A percentile compares a stretch with the other conserved stretches of the same genome.
phyloP scores from a whole-genome alignment of 2,888 invertebrate species.

The Auanema freiburgensis region DNA sequence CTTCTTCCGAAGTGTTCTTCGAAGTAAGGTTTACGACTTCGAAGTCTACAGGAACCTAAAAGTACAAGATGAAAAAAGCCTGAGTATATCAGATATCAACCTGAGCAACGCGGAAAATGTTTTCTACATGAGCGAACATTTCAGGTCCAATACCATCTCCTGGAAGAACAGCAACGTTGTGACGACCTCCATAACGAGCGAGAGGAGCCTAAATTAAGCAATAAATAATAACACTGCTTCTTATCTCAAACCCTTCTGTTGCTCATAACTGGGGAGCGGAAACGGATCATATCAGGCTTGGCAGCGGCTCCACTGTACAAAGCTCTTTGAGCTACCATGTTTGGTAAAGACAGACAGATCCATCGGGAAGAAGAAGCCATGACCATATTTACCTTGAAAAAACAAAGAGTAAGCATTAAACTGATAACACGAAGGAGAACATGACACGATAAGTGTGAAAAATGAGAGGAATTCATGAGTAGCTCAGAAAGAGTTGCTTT shows the following conservation, averaged over 20 bases:
- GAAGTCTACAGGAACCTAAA: slow-evolving; percentile 82
- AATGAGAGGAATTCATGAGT: too few relatives aligned
- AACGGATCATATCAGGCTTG: slow-evolving; percentile 41
- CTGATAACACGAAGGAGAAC: too few relatives aligned
- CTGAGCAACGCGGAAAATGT: slow-evolving; percentile 73
- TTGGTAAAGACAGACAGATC: slow-evolving; percentile 4
- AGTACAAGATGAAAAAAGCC: background rate
- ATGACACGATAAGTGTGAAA: too few relatives aligned
- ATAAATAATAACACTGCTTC: background rate
- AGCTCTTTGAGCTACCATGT: slow-evolving; percentile 9
- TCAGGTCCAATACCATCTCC: slow-evolving; percentile 98
- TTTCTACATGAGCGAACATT: slow-evolving; percentile 86
- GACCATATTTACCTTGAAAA: background rate
- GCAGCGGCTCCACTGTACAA: slow-evolving; percentile 24
- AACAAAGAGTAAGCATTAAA: too few relatives aligned
- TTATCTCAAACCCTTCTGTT: slow-evolving; percentile 26
- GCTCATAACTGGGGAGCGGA: slow-evolving; percentile 44
- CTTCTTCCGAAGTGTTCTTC: slow-evolving; percentile 83
- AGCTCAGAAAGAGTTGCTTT: too few relatives aligned
- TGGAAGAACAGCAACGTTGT: slow-evolving; percentile 92
- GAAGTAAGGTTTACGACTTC: slow-evolving; percentile 76
- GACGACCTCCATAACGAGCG: slow-evolving; percentile 86
- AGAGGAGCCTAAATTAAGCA: slow-evolving; percentile 34
- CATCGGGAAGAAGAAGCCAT: slow-evolving; percentile 11
- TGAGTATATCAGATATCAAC: slow-evolving; percentile 21